Percentiles rank a stretch among this genome's conserved stretches.
Evolutionary conservation across 2,888 invertebrate genomes (phyloP).

Genomic region (Sthenelais limicola): DNA sequence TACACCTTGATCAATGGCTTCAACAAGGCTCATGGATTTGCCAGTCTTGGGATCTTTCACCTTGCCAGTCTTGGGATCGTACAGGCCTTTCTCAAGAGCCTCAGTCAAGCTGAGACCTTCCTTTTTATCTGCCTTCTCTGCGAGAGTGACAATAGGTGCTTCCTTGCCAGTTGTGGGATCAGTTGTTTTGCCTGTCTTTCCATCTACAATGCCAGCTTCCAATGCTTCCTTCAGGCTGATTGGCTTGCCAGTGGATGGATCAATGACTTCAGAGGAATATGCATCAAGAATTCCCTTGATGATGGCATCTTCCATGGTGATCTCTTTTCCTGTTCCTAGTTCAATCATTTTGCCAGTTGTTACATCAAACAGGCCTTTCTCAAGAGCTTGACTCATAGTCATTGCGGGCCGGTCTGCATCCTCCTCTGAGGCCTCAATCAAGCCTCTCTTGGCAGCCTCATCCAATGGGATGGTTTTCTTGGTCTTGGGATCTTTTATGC

Average conservation of each 20-base stretch:
- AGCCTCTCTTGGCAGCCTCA: neutral
- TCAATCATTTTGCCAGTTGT: neutral
- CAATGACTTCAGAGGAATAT: neutral
- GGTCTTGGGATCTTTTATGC: slow-evolving; percentile 3
- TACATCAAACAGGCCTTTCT: neutral
- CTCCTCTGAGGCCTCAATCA: neutral
- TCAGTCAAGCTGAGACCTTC: slow-evolving; percentile 77
- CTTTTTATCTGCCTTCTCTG: slow-evolving; percentile 79
- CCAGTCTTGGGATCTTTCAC: slow-evolving; percentile 54
- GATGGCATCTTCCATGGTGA: neutral
- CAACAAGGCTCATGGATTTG: slow-evolving; percentile 76
- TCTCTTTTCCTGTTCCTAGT: neutral
- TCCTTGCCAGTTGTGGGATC: slow-evolving; percentile 85
- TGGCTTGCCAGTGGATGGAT: neutral
- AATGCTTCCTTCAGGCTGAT: neutral
- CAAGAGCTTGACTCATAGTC: neutral
- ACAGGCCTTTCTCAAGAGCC: slow-evolving; percentile 74
- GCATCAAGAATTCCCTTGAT: neutral
- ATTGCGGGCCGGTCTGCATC: neutral
- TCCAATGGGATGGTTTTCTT: slow-evolving; percentile 49
- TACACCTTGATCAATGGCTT: slow-evolving; percentile 87
- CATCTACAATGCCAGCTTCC: slow-evolving; percentile 75
- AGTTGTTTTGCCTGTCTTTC: slow-evolving; percentile 73
- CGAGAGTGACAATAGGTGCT: slow-evolving; percentile 85
- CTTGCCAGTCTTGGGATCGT: slow-evolving; percentile 77